A percentile compares a stretch with the other conserved stretches of the same genome.
phyloP scores from a whole-genome alignment of 2,888 invertebrate species.

The Aspidiotus rigidus region DNA sequence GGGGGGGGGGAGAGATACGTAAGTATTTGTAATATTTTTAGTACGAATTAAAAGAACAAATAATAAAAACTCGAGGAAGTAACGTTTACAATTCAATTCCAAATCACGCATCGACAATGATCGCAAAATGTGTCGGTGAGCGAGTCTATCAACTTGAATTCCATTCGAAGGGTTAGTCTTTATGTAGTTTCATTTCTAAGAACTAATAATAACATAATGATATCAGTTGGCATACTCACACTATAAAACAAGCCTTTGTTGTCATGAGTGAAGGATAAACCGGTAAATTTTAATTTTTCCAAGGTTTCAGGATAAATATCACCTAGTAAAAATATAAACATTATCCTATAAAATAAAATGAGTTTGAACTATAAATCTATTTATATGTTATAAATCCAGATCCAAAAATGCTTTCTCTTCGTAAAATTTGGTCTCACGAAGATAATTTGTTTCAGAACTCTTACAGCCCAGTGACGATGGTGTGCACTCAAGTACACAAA shows the following conservation, averaged over 20 bases:
- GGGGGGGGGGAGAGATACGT: too few relatives aligned
- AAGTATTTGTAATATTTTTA: too few relatives aligned
- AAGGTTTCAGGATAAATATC: conserved; percentile 82
- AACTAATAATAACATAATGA: neutral
- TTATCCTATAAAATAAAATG: neutral
- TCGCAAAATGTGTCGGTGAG: too few relatives aligned
- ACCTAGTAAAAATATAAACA: conserved; percentile 46
- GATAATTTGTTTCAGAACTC: too few relatives aligned
- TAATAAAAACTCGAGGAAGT: too few relatives aligned
- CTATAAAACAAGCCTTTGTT: conserved; percentile 91
- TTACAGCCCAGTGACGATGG: too few relatives aligned
- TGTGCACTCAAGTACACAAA: too few relatives aligned
- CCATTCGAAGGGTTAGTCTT: neutral
- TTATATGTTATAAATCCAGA: neutral
- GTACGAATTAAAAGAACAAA: too few relatives aligned
- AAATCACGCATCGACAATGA: too few relatives aligned
- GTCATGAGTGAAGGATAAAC: conserved; percentile 90
- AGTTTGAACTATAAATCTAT: neutral
- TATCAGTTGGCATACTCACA: conserved; percentile 46
- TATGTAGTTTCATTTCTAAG: neutral
- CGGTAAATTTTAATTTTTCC: conserved; percentile 83
- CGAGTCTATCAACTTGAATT: neutral
- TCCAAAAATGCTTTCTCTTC: neutral
- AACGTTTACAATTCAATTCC: too few relatives aligned
- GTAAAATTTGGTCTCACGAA: neutral